A percentile compares a stretch with the other conserved stretches of the same genome.
Conservation (phyloP, 2,797 vertebrate genomes). For the Pseudochromis fuscus region DNA sequence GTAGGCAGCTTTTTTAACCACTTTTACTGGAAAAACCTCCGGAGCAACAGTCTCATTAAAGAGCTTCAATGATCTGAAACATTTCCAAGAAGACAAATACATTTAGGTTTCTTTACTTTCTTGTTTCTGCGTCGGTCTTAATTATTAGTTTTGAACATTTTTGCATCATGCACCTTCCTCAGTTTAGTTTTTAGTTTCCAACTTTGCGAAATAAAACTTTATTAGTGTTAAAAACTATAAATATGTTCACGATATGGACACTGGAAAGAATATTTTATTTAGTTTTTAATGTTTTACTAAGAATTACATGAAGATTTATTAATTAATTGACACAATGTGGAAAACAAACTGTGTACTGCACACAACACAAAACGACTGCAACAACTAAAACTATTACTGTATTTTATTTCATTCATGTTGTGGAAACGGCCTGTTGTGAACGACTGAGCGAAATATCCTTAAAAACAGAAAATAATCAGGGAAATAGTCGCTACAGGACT, state of each 20-base stretch:
- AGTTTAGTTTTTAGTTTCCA: neutral
- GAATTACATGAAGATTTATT: neutral
- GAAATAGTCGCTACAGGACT: no score
- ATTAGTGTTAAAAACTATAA: neutral
- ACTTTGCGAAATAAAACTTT: neutral
- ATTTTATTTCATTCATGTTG: neutral
- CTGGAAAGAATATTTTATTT: neutral
- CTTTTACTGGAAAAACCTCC: neutral
- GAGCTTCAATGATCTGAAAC: no score
- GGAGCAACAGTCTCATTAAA: no score
- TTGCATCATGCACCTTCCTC: neutral
- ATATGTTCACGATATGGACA: neutral
- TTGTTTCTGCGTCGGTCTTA: neutral
- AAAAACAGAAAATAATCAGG: neutral
- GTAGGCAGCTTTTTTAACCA: constrained; percentile 73
- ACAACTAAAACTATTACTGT: neutral
- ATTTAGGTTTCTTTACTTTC: neutral
- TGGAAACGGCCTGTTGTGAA: neutral
- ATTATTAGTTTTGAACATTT: no score
- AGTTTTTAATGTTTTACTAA: neutral
- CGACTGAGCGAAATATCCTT: neutral
- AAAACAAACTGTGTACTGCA: neutral
- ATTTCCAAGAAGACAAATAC: neutral
- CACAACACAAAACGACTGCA: neutral
- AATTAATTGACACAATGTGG: neutral